Base-by-base conservation (phyloP, 2,797 vertebrate genomes). In the Esox masquinongy region DNA sequence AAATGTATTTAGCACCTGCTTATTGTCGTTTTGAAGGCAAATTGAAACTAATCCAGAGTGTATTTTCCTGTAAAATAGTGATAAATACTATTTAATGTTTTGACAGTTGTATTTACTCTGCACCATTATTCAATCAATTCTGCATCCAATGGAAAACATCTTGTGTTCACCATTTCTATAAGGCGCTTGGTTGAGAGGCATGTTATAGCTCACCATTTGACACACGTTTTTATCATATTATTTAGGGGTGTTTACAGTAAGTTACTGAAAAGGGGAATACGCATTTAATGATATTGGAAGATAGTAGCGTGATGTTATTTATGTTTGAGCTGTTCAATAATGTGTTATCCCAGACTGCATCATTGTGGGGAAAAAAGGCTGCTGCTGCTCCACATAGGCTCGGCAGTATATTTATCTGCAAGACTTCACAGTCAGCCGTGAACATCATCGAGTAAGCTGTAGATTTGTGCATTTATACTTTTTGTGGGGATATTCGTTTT, bases 271-370 rank as follows among this genome's bases (percentile, higher is more conserved):
- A 29, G 6, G 24, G 29, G 12, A 15, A 67, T 67, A 17, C 29
- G 7, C 29, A 66, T 66, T 66, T 7, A 66, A 66, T 34, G 3
- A 16, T 8, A 17, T 34, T 67, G 63, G n/a, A 59, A 22, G 19
- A 56, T 9, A 56, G 53, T 56, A 56, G 56, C 22, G 8, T 24
- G 51, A 5, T 29, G 29, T 66, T 66, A 8, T 34, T 34, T 29
- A 15, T 36, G 64, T 67, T 53, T 77, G 66, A 34, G 39, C 31
- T 17, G 61, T 7, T 70, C 68, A 0, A 79, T 87, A 90, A 75
- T 88, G 88, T 88, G 88, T 90, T 92, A 79, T 85, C 68, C 22
- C 17, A 67, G 69, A 19, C 39, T 51, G 22, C 15, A 47, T 51
- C 29, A 9, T 31, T 19, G 50, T 70, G 63, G 16, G 19, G 68